Evolutionary conservation across 1,140 invertebrate genomes (phyloP), one percentile per base, ranked within the genome.

Genomic region (Papilio machaon): DNA sequence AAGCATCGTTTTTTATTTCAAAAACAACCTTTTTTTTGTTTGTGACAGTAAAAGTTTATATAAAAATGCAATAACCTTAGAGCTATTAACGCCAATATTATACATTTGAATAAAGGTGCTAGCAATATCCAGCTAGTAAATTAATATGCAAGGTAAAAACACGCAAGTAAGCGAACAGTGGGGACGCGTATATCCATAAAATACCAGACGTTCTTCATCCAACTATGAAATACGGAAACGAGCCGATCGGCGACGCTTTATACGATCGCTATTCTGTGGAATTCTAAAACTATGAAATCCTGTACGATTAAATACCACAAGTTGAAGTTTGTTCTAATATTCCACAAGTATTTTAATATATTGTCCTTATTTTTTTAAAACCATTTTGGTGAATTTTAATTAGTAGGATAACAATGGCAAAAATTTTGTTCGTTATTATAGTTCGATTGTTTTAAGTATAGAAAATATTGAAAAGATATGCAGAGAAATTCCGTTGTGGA

Each of bases 61-160:
- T 1, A 19, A 19, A 58, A 58, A 54, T n/a, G 17, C 17, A 54
- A 54, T 54, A 54, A 54, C 6, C 54, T 4, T 17, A 58, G 54
- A 58, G n/a, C 17, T 58, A 54, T 54, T 2, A n/a, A 6, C 6
- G 15, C 4, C 17, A n/a, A n/a, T 58, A n/a, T 49, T 49, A 10
- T 5, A 58, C 4, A 52, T 52, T 52, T 58, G n/a, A 58, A 35
- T 35, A 70, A 70, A 70, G 30, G 35, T 19, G 3, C 30, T 15
- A 35, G 64, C 30, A 35, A 70, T 8, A 70, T 13, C 23, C 35
- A 70, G 64, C 4, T 35, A 35, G 30, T 70, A 86, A 88, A 89
- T 91, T 89, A 90, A 91, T 91, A 92, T 91, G 90, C 91, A 90
- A 85, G 84, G 83, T 87, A 88, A 86, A 87, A 89, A 91, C 88